Conservation (phyloP, 1,140 invertebrate genomes). For the Drosophila ambigua region DNA sequence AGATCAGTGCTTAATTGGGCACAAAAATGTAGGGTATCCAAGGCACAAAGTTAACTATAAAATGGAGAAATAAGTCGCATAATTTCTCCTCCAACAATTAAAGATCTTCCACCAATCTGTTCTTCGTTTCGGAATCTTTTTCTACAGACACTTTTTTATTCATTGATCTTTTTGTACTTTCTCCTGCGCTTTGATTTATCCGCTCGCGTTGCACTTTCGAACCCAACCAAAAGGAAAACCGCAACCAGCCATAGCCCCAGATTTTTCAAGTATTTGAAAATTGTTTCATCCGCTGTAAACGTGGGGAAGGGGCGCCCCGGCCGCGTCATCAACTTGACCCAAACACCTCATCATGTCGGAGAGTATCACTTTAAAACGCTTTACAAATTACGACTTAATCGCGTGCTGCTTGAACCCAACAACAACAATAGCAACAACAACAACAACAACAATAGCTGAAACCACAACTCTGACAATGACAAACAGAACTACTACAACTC, state of each 20-base stretch:
- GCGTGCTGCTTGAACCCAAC: conserved; percentile 67
- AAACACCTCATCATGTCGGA: conserved; percentile 62
- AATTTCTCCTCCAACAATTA: no score
- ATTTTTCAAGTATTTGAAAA: conserved; percentile 35
- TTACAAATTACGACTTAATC: conserved; percentile 77
- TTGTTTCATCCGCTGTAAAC: conserved; percentile 27
- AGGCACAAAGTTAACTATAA: no score
- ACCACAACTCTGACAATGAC: conserved; percentile 7
- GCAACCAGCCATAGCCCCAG: not conserved
- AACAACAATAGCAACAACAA: conserved; percentile 18
- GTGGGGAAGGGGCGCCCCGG: not conserved
- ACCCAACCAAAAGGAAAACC: conserved; percentile 1
- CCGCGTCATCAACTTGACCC: conserved; percentile 63
- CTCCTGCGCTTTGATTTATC: conserved; percentile 43
- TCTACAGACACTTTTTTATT: no score
- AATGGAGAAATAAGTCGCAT: no score
- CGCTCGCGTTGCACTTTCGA: not conserved
- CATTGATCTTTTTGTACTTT: conserved; percentile 23
- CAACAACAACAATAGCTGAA: conserved; percentile 24
- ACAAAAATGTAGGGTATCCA: no score
- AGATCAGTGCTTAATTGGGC: no score
- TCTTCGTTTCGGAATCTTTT: no score
- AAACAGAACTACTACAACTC: no score
- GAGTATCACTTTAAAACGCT: conserved; percentile 61
- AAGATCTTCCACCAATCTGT: no score